These are phyloP conservation scores for Platynereis dumerilii DNA, from an alignment of 2,888 invertebrate species.

Conservation along the genomic window DNA sequence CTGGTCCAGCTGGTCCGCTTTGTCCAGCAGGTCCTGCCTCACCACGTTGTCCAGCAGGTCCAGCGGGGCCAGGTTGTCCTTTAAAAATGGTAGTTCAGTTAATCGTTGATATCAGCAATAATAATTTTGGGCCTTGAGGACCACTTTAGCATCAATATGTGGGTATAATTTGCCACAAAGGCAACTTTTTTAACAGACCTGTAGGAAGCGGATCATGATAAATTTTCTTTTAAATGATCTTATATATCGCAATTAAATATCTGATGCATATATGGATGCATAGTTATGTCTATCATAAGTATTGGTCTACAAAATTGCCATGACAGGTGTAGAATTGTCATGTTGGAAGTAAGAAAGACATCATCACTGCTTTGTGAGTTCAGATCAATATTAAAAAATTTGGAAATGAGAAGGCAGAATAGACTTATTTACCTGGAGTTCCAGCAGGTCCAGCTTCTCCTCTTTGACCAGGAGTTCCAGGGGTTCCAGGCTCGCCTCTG, in stretches of 20 bases:
- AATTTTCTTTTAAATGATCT: no score
- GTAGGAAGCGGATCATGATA: no score
- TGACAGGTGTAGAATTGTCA: no score
- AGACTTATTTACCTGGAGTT: conserved; percentile 10
- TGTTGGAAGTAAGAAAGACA: no score
- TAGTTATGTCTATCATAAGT: no score
- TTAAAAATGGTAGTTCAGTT: conserved; percentile 45
- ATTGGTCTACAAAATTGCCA: no score
- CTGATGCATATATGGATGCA: no score
- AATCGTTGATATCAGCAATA: background rate
- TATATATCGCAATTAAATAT: no score
- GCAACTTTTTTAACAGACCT: no score
- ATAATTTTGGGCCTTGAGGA: background rate
- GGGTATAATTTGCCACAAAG: background rate
- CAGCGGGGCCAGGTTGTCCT: conserved; percentile 33
- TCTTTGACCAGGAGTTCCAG: conserved; percentile 23
- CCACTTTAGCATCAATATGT: background rate
- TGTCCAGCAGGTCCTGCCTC: conserved; percentile 18
- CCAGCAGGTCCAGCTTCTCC: conserved; percentile 23
- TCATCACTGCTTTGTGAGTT: no score
- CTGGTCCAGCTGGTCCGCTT: conserved; percentile 20
- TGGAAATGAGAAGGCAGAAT: background rate
- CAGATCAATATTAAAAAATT: background rate
- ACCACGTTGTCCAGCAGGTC: conserved; percentile 16
- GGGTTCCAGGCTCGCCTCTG: conserved; percentile 20